Evolutionary conservation across 2,113 vertebrate genomes (phyloP).

Genomic region (Procavia capensis): DNA sequence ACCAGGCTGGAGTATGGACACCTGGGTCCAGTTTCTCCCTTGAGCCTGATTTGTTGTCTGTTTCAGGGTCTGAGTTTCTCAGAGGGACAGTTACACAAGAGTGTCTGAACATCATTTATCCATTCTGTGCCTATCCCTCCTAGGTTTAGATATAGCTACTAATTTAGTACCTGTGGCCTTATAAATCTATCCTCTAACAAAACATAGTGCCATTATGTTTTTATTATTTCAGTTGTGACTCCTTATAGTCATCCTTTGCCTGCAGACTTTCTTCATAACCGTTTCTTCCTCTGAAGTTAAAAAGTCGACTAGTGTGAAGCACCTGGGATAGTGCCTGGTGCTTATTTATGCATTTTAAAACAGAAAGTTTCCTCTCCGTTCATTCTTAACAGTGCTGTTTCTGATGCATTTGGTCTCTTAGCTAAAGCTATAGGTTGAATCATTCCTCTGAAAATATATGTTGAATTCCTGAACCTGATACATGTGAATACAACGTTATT

Average conservation of each 20-base stretch:
- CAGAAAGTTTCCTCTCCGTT: neutral
- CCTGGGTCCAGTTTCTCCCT: neutral
- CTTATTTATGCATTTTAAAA: neutral
- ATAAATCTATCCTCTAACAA: neutral
- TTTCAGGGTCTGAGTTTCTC: neutral
- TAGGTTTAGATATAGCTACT: neutral
- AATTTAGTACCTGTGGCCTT: neutral
- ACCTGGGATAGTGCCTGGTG: no score
- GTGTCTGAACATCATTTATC: neutral
- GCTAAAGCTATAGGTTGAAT: no score
- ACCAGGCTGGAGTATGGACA: neutral
- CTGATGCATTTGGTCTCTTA: neutral
- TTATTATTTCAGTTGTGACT: neutral
- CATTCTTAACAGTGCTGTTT: neutral
- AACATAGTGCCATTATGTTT: neutral
- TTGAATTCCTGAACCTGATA: no score
- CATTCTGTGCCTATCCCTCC: neutral
- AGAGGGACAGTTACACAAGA: neutral
- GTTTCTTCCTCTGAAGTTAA: neutral
- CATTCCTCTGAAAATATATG: no score
- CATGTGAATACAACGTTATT: no score
- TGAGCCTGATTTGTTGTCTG: neutral
- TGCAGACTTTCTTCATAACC: neutral
- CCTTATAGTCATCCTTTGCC: neutral
- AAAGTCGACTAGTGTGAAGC: neutral